Evolutionary conservation across 2,113 vertebrate species (phyloP), one percentile per base, ranked within the genome.

Genomic region (Cariama cristata): DNA sequence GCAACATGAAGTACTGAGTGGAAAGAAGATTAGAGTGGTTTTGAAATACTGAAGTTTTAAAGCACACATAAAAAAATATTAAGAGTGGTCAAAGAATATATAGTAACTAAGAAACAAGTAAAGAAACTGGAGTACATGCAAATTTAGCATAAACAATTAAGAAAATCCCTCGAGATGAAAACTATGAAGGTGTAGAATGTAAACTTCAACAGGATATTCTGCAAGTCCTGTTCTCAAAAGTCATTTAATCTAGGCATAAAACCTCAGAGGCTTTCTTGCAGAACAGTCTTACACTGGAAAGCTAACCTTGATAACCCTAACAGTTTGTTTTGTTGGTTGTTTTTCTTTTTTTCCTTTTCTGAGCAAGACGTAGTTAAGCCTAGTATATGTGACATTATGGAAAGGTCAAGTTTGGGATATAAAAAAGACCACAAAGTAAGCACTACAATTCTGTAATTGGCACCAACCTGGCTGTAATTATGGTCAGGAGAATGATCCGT

Each of bases 271-370:
- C 2, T 75, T 85, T 75, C 79, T 79, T 53, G 58, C 4, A 62
- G 24, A 72, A 56, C 26, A 88, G 26, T 49, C 14, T 73, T 42
- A 67, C 9, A 28, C 9, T 81, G 20, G 40, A 83, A 88, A 76
- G 23, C n/a, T 50, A 80, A 88, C 33, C n/a, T 47, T 59, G 23
- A 12, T 56, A 82, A 91, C 7, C 12, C 74, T 35, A 76, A 44
- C 1, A 52, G 6, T 33, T 66, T 87, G 2, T 42, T 23, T 38
- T 40, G 3, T 38, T 18, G 5, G 2, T 38, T 38, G 0, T 8
- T 3, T 9, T 47, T 59, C 15, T 45, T 24, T 59, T n/a, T 45
- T 12, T 2, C 4, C 22, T 62, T 75, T 64, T 26, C 53, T 42
- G 32, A 67, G 38, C 18, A 72, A 71, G 26, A 74, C 23, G 9